A percentile compares a stretch with the other conserved stretches of the same genome.
Conservation (phyloP, 2,113 vertebrate genomes). For the Aspiorhynchus laticeps region DNA sequence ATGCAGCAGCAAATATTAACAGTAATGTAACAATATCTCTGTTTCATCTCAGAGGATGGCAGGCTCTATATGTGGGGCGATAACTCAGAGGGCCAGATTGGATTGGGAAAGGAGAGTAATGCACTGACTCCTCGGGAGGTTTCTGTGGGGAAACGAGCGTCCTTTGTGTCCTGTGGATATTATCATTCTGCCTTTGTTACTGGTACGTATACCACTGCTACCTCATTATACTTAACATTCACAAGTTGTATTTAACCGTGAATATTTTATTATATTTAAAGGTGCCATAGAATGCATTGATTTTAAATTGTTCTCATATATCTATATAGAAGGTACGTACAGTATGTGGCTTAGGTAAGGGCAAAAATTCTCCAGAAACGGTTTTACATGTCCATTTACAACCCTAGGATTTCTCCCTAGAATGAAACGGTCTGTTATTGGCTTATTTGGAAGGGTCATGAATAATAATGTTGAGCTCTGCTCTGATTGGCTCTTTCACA, state of each 20-base stretch:
- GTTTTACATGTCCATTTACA: too few relatives aligned
- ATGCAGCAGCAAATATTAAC: neutral
- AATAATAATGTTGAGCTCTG: too few relatives aligned
- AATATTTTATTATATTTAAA: neutral
- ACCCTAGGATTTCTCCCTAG: too few relatives aligned
- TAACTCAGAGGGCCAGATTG: constrained; percentile 94
- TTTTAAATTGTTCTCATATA: too few relatives aligned
- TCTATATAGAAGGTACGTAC: too few relatives aligned
- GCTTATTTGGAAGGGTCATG: too few relatives aligned
- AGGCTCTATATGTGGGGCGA: constrained; percentile 95
- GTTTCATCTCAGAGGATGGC: constrained; percentile 80
- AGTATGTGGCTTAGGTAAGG: too few relatives aligned
- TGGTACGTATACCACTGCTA: constrained; percentile 73
- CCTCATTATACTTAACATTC: neutral
- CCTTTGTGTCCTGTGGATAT: constrained; percentile 92
- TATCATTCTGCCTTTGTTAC: constrained; percentile 95
- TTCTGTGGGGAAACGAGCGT: constrained; percentile 79
- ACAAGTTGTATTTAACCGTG: neutral
- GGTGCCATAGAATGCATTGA: too few relatives aligned
- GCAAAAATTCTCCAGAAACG: too few relatives aligned
- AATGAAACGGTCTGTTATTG: too few relatives aligned
- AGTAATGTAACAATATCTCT: neutral
- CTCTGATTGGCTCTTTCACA: too few relatives aligned
- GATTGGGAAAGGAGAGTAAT: constrained; percentile 78
- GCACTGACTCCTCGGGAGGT: constrained; percentile 81